A percentile compares a stretch with the other conserved stretches of the same genome.
Conservation (phyloP, 1,140 invertebrate species). For the Drosophila azteca region DNA sequence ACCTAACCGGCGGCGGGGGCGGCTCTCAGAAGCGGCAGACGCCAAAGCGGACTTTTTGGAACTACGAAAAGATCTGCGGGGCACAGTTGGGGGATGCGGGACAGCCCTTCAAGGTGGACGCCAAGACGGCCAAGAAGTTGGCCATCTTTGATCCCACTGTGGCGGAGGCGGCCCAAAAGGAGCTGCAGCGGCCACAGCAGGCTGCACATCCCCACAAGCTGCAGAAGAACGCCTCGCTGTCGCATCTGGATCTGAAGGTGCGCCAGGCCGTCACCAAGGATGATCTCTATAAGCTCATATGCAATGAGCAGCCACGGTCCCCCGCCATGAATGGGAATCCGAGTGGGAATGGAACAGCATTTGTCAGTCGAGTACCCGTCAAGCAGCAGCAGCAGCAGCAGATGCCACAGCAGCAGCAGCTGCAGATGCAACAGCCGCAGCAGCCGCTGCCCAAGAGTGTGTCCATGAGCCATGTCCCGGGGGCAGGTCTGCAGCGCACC, state of each 20-base stretch:
- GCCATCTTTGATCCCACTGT: constrained; percentile 80
- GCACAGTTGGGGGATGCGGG: constrained; percentile 69
- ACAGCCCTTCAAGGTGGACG: constrained; percentile 75
- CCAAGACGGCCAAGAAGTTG: constrained; percentile 78
- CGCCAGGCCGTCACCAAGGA: constrained; percentile 81
- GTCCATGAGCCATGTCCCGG: constrained; percentile 76
- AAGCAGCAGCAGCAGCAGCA: constrained; percentile 47
- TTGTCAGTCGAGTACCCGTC: constrained; percentile 68
- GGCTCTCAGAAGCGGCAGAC: constrained; percentile 76
- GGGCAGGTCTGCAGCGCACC: constrained; percentile 54
- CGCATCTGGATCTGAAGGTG: constrained; percentile 78
- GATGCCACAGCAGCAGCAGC: neutral
- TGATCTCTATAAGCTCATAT: constrained; percentile 83
- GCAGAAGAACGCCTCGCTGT: constrained; percentile 79
- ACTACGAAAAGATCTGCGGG: constrained; percentile 82
- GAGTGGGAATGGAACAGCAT: constrained; percentile 7
- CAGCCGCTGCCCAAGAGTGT: constrained; percentile 73
- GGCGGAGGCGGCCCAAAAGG: constrained; percentile 73
- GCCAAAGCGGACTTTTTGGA: constrained; percentile 79
- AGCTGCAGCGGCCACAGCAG: constrained; percentile 74
- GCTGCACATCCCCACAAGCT: constrained; percentile 63
- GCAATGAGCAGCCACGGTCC: constrained; percentile 68
- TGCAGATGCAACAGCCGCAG: neutral
- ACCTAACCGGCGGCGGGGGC: constrained; percentile 38
- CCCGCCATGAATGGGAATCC: neutral